Base-by-base conservation (phyloP, 2,888 invertebrate species). In the Eurytoma californica region DNA sequence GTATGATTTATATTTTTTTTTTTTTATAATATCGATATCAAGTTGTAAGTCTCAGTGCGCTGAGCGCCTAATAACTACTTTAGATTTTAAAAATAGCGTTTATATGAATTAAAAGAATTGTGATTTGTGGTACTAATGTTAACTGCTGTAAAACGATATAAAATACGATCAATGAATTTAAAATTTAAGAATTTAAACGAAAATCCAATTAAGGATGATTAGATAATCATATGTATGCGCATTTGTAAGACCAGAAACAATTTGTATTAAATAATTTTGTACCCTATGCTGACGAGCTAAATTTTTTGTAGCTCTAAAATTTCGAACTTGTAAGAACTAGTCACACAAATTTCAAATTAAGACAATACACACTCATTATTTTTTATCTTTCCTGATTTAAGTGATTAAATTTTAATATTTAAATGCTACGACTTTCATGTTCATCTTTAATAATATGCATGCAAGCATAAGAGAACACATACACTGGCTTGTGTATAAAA, bases 51-150 rank as follows among this genome's bases (percentile, higher is more conserved):
- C n/a, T 65, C 55, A 58, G 18, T 72, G 73, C 65, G 66, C 39
- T 73, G 73, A 73, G 73, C 66, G 65, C 73, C 24, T 55, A 63
- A 76, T 69, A 74, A 75, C 55, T 49, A 74, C 5, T 30, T 47
- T 63, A 70, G 18, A 58, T 49, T 65, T 66, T 30, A 77, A 2
- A 24, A 20, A n/a, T 77, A 66, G 60, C 18, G 16, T 69, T 66
- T 77, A 60, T 66, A 72, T 14, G 63, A 65, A 16, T 55, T 12
- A 55, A 28, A 47, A 18, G 4, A 66, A 58, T 60, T 70, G 57
- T 53, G 49, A 70, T 70, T 77, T 51, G 58, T 76, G 28, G 39
- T 57, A 72, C 49, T 61, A 77, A 65, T 30, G 28, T 30, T 72
- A 13, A 61, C 53, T 60, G 53, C 60, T 70, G 55, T 49, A 77